Evolutionary conservation across 2,888 invertebrate species (phyloP).

Genomic region (Synergus gifuensis): DNA sequence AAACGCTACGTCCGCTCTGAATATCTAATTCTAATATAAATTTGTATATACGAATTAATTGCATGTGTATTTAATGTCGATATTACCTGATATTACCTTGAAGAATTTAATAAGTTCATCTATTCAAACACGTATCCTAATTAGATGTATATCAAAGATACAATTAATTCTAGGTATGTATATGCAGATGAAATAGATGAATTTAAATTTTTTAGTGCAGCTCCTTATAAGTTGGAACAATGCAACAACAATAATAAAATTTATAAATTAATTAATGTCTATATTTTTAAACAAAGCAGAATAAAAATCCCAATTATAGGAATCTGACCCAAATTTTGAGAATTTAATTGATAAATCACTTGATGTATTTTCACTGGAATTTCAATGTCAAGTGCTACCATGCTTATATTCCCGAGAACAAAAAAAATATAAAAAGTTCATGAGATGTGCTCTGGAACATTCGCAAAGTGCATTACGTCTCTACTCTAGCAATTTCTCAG

Average conservation of each 20-base stretch:
- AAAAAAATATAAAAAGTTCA: neutral
- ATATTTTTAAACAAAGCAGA: neutral
- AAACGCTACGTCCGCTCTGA: constrained; percentile 8
- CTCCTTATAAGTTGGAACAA: too few relatives aligned
- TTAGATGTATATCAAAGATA: too few relatives aligned
- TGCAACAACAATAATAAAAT: too few relatives aligned
- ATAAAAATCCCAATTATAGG: too few relatives aligned
- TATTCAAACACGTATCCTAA: too few relatives aligned
- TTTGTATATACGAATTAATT: neutral
- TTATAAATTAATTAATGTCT: too few relatives aligned
- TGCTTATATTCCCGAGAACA: neutral
- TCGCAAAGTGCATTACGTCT: neutral
- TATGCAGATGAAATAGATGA: too few relatives aligned
- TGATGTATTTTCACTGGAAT: neutral
- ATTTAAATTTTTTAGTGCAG: too few relatives aligned
- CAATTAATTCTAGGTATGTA: too few relatives aligned
- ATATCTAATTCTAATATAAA: neutral
- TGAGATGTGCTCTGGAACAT: neutral
- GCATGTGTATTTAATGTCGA: constrained; percentile 8
- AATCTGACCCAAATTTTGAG: too few relatives aligned
- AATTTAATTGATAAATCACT: neutral
- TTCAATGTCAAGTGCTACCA: constrained; percentile 12
- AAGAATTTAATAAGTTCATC: too few relatives aligned
- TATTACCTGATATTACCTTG: too few relatives aligned
- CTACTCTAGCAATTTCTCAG: neutral